Percentiles rank a stretch among this genome's conserved stretches.
These are phyloP conservation scores for Athripsodes cinereus DNA, from an alignment of 2,888 invertebrate species.

Conservation along the genomic window DNA sequence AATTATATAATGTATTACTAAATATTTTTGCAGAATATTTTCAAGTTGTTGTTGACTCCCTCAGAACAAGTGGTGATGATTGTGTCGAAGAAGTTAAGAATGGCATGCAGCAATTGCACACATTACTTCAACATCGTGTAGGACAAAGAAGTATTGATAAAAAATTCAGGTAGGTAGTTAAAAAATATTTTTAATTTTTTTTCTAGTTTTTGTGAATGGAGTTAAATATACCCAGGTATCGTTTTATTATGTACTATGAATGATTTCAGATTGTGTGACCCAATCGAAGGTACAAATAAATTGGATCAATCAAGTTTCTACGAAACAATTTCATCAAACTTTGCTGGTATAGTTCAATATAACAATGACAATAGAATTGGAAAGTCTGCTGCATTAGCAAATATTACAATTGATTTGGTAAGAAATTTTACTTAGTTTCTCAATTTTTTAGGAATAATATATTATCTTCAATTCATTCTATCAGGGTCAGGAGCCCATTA, in stretches of 20 bases:
- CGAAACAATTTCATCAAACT: constrained; percentile 74
- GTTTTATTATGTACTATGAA: not conserved
- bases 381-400: constrained; percentile 51
- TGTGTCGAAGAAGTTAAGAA: constrained; percentile 63
- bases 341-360: constrained; percentile 90
- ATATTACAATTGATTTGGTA: constrained; percentile 72
- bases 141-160: constrained; percentile 61
- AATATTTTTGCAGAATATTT: constrained; percentile 60
- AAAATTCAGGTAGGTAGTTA: constrained; percentile 57
- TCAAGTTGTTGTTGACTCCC: constrained; percentile 69
- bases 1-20: not conserved
- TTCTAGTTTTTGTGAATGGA: not conserved
- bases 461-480: no score
- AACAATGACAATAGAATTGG: constrained; percentile 84
- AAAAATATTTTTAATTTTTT: not conserved
- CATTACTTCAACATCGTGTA: constrained; percentile 54
- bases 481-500: no score
- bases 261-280: constrained; percentile 63
- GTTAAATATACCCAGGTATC: not conserved
- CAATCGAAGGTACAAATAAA: constrained; percentile 57
- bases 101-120: constrained; percentile 61
- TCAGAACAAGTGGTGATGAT: constrained; percentile 59
- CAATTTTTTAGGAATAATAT: no score
- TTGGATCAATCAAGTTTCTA: constrained; percentile 75
- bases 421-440: no score